A percentile compares a stretch with the other conserved stretches of the same genome.
Conservation (phyloP, 1,140 invertebrate species). For the Zaprionus camerounensis region DNA sequence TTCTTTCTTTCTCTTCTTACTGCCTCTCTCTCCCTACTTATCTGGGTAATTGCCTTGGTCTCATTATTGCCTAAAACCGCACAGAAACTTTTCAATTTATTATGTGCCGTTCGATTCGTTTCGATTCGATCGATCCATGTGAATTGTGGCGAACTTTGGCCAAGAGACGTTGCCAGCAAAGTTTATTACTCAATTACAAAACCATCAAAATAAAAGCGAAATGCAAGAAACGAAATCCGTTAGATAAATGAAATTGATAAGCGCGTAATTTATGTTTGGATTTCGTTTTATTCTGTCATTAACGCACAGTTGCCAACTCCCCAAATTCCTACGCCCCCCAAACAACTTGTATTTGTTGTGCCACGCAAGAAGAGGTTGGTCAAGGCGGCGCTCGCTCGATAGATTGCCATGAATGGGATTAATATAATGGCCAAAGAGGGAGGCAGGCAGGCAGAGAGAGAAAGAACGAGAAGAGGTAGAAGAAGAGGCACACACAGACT, state of each 20-base stretch:
- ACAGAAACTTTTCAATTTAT: constrained; percentile 66
- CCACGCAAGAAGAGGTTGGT: constrained; percentile 10
- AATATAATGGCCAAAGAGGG: not conserved
- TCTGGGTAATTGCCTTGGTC: constrained; percentile 34
- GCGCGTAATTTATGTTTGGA: constrained; percentile 83
- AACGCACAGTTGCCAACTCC: constrained; percentile 70
- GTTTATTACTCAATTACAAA: constrained; percentile 84
- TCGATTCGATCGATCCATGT: not conserved
- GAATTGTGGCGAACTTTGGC: constrained; percentile 48
- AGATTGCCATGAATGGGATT: constrained; percentile 15
- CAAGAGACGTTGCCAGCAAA: constrained; percentile 60
- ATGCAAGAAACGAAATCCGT: constrained; percentile 67
- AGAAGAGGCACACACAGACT: not conserved
- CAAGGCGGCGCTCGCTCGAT: not conserved
- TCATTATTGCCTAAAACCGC: constrained; percentile 46
- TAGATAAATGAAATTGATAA: constrained; percentile 84
- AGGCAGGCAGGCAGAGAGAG: not conserved
- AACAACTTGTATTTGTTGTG: constrained; percentile 1
- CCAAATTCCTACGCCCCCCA: not conserved
- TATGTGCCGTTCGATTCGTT: constrained; percentile 41
- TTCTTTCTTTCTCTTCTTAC: not conserved
- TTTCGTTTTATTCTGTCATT: constrained; percentile 84
- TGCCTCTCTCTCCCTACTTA: not conserved
- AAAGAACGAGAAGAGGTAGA: not conserved
- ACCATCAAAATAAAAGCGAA: constrained; percentile 78